phyloP scores from a whole-genome alignment of 2,888 invertebrate genomes.

The Agonum fuliginosum region DNA sequence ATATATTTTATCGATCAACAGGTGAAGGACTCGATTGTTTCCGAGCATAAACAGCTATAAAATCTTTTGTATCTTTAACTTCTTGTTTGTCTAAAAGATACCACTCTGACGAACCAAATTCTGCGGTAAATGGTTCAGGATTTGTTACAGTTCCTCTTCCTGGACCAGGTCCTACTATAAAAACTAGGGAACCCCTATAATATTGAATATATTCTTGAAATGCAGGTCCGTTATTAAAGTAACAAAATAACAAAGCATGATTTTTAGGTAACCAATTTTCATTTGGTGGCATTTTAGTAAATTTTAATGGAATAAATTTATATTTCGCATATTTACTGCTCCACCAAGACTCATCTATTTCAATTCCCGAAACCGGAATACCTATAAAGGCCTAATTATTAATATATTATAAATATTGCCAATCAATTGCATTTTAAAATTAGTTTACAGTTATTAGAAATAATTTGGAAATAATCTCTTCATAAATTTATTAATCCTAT shows the following conservation, averaged over 20 bases:
- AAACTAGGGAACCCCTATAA: conserved; percentile 79
- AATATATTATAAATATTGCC: too few relatives aligned
- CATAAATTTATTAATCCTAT: too few relatives aligned
- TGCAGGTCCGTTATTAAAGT: conserved; percentile 84
- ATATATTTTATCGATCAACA: conserved; percentile 24
- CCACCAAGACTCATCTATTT: conserved; percentile 90
- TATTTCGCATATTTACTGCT: conserved; percentile 83
- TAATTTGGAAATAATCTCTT: too few relatives aligned
- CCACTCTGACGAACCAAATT: conserved; percentile 76
- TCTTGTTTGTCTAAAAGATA: conserved; percentile 75
- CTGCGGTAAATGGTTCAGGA: conserved; percentile 80
- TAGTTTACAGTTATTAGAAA: too few relatives aligned
- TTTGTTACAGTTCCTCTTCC: conserved; percentile 81
- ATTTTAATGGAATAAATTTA: conserved; percentile 80
- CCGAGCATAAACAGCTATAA: conserved; percentile 78
- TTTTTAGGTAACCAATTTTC: conserved; percentile 67
- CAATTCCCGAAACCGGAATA: conserved; percentile 80
- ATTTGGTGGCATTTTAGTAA: conserved; percentile 73
- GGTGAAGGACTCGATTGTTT: conserved; percentile 16
- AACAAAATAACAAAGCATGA: conserved; percentile 85
- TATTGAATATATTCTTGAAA: conserved; percentile 81
- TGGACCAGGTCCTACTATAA: conserved; percentile 84
- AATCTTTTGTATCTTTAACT: conserved; percentile 79
- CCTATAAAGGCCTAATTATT: too few relatives aligned
- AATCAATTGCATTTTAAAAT: too few relatives aligned